Conservation (phyloP, 2,888 invertebrate genomes). For the Subacronicta megacephala region DNA sequence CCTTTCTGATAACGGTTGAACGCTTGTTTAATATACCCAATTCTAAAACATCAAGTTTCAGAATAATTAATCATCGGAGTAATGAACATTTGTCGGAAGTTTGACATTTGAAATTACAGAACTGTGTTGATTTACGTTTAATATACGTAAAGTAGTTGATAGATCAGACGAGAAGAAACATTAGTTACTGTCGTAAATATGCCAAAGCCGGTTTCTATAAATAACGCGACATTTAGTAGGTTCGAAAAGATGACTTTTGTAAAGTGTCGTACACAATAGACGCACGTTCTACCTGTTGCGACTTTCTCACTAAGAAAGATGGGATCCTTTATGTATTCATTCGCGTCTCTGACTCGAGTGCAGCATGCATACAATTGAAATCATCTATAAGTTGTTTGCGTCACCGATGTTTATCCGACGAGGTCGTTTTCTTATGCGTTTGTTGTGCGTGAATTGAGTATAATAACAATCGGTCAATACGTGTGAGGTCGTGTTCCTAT, state of each 20-base stretch:
- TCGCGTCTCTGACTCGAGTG: slow-evolving; percentile 36
- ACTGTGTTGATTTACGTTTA: slow-evolving; percentile 18
- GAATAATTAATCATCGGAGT: slow-evolving; percentile 44
- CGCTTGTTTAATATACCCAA: slow-evolving; percentile 35
- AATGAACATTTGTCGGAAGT: slow-evolving; percentile 37
- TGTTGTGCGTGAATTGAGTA: slow-evolving; percentile 52
- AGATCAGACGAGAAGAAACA: slow-evolving; percentile 5
- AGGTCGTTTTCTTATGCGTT: slow-evolving; percentile 56
- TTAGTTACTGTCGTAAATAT: slow-evolving; percentile 9
- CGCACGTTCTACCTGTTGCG: slow-evolving; percentile 54
- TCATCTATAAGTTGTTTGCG: slow-evolving; percentile 60
- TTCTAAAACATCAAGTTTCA: slow-evolving; percentile 33
- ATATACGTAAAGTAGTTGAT: slow-evolving; percentile 18
- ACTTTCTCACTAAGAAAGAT: slow-evolving; percentile 51
- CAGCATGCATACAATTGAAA: slow-evolving; percentile 62
- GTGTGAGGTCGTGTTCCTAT: slow-evolving; percentile 35
- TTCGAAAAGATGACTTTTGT: slow-evolving; percentile 26
- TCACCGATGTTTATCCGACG: slow-evolving; percentile 60
- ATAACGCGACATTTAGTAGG: slow-evolving; percentile 14
- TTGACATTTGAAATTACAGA: slow-evolving; percentile 31
- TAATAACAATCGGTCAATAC: slow-evolving; percentile 34
- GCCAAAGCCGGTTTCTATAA: slow-evolving; percentile 17
- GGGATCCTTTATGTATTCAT: slow-evolving; percentile 41
- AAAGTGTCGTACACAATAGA: slow-evolving; percentile 28
- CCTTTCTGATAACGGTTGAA: slow-evolving; percentile 27